Percentiles rank a stretch among this genome's conserved stretches.
Conservation (phyloP, 2,888 invertebrate species). For the Leptopilina syphax region DNA sequence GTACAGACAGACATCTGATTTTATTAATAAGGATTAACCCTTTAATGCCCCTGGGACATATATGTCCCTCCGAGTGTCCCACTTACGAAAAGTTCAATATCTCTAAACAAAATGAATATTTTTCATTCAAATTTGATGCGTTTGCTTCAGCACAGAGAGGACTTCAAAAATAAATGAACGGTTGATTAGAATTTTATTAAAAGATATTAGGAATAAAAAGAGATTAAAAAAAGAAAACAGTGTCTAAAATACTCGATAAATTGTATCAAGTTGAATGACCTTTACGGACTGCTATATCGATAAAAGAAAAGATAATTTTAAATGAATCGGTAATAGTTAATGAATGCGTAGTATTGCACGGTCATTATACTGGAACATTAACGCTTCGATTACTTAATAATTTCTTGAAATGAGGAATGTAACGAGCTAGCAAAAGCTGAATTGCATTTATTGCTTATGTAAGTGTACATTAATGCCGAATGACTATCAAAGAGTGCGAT, state of each 20-base stretch:
- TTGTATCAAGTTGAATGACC: constrained; percentile 5
- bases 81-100: too few relatives aligned
- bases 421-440: constrained; percentile 32
- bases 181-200: too few relatives aligned
- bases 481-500: constrained; percentile 31
- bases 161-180: too few relatives aligned
- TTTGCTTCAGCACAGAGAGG: too few relatives aligned
- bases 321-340: constrained; percentile 18
- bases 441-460: constrained; percentile 36
- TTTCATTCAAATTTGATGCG: too few relatives aligned
- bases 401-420: constrained; percentile 38
- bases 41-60: too few relatives aligned
- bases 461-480: constrained; percentile 16
- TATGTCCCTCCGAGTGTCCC: too few relatives aligned
- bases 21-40: too few relatives aligned
- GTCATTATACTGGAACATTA: constrained; percentile 33
- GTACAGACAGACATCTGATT: too few relatives aligned
- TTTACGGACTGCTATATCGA: neutral
- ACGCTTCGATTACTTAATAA: constrained; percentile 33
- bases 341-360: constrained; percentile 16
- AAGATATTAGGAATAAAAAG: too few relatives aligned
- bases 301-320: neutral
- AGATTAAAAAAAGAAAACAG: too few relatives aligned
- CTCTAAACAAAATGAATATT: too few relatives aligned
- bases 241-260: neutral